A percentile compares a stretch with the other conserved stretches of the same genome.
Conservation (phyloP, 2,888 invertebrate species). For the Dusona sp. region DNA sequence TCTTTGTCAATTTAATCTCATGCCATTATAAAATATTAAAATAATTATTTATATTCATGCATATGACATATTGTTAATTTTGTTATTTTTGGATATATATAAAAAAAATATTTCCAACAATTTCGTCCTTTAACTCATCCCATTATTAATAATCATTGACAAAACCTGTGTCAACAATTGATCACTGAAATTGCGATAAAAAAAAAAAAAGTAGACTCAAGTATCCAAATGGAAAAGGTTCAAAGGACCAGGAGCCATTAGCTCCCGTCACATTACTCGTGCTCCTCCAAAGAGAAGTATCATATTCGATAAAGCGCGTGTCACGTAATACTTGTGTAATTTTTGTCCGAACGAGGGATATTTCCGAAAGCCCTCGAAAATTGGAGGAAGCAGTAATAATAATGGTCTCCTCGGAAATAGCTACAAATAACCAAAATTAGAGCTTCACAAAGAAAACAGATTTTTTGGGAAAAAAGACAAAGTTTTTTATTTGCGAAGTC, state of each 20-base stretch:
- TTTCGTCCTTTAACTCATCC: background rate
- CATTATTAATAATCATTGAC: background rate
- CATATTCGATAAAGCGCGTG: slow-evolving; percentile 71
- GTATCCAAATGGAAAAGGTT: background rate
- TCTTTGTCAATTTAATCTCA: no score
- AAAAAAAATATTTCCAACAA: background rate
- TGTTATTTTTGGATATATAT: background rate
- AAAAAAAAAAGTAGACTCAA: background rate
- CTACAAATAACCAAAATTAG: background rate
- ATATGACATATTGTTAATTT: background rate
- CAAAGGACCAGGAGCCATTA: slow-evolving; percentile 73
- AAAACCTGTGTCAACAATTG: background rate
- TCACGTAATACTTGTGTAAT: slow-evolving; percentile 60
- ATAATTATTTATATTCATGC: no score
- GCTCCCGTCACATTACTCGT: slow-evolving; percentile 63
- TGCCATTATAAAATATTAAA: no score
- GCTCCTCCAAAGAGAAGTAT: slow-evolving; percentile 68
- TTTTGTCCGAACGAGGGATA: slow-evolving; percentile 12
- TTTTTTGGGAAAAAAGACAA: background rate
- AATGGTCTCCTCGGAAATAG: background rate
- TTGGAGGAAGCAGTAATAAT: background rate
- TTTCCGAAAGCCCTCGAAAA: slow-evolving; percentile 31
- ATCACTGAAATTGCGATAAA: background rate
- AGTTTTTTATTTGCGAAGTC: background rate
- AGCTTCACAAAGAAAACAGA: background rate